Percentiles rank a stretch among this genome's conserved stretches.
Evolutionary conservation across 1,140 invertebrate species (phyloP).

Genomic region (Zophobas atratus): DNA sequence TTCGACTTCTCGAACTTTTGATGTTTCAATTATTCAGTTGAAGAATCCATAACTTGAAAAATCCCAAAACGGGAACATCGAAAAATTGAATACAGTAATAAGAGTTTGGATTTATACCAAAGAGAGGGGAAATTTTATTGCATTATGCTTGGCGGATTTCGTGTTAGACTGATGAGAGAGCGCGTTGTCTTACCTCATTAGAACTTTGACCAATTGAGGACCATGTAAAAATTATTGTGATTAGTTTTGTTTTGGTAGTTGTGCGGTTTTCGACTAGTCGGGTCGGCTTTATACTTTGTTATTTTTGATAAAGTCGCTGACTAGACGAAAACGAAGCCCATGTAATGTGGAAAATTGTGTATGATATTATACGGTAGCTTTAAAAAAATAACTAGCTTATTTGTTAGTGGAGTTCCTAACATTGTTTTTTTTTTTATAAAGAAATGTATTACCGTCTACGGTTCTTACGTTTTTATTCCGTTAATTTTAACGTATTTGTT

Average conservation of each 20-base stretch:
- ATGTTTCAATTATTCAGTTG: no score
- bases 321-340: conserved; percentile 14
- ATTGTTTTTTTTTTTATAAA: conserved; percentile 31
- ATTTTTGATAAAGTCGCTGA: conserved; percentile 14
- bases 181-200: conserved; percentile 34
- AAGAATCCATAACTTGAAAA: no score
- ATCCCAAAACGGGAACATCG: no score
- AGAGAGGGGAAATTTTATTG: conserved; percentile 21
- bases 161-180: conserved; percentile 29
- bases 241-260: conserved; percentile 19
- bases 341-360: conserved; percentile 31
- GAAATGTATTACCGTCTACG: neutral
- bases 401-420: conserved; percentile 48
- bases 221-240: conserved; percentile 41
- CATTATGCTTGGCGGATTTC: conserved; percentile 22
- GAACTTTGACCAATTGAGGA: conserved; percentile 33
- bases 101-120: conserved; percentile 22
- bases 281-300: conserved; percentile 7
- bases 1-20: no score
- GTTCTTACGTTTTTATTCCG: conserved; percentile 29
- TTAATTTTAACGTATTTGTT: conserved; percentile 34
- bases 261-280: conserved; percentile 1
- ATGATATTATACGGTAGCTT: conserved; percentile 49
- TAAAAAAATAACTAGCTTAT: conserved; percentile 43
- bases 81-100: no score